These are phyloP conservation scores for Drosophila ohnishii DNA, from an alignment of 1,140 invertebrate genomes.

Conservation along the genomic window DNA sequence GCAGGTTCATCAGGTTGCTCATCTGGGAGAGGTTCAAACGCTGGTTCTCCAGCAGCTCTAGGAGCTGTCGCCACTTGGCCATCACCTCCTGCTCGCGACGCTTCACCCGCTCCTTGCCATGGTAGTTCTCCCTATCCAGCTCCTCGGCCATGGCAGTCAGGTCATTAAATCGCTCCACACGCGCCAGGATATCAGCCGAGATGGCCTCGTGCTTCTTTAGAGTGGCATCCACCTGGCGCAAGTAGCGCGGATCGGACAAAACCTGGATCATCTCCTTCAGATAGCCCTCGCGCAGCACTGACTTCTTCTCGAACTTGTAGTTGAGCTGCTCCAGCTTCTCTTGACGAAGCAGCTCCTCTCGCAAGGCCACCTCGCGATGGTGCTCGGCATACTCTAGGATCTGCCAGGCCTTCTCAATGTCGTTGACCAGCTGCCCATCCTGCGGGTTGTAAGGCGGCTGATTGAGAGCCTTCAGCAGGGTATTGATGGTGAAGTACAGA, in stretches of 20 bases:
- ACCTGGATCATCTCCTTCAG: slow-evolving; percentile 99
- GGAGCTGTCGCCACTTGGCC: slow-evolving; percentile 92
- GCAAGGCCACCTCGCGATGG: slow-evolving; percentile 94
- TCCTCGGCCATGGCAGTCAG: slow-evolving; percentile 96
- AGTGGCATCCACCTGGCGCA: slow-evolving; percentile 97
- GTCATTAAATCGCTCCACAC: slow-evolving; percentile 97
- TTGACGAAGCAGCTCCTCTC: slow-evolving; percentile 95
- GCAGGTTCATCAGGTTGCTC: slow-evolving; percentile 91
- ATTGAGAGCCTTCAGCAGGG: slow-evolving; percentile 95
- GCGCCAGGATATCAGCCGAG: slow-evolving; percentile 96
- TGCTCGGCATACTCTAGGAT: slow-evolving; percentile 97
- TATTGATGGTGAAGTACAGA: slow-evolving; percentile 98
- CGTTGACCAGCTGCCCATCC: slow-evolving; percentile 95
- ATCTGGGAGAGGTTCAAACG: slow-evolving; percentile 90
- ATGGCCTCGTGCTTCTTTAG: slow-evolving; percentile 99
- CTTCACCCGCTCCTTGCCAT: slow-evolving; percentile 92
- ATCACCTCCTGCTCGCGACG: slow-evolving; percentile 93
- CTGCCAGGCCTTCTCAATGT: slow-evolving; percentile 97
- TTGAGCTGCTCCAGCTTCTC: slow-evolving; percentile 97
- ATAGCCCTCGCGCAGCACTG: slow-evolving; percentile 88
- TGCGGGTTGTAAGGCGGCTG: slow-evolving; percentile 95
- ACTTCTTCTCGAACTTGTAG: slow-evolving; percentile 97
- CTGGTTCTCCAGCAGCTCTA: slow-evolving; percentile 93
- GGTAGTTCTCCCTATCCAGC: slow-evolving; percentile 95
- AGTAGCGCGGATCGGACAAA: slow-evolving; percentile 94